A percentile compares a stretch with the other conserved stretches of the same genome.
Evolutionary conservation across 2,888 invertebrate genomes (phyloP).

Genomic region (Acronicta psi): DNA sequence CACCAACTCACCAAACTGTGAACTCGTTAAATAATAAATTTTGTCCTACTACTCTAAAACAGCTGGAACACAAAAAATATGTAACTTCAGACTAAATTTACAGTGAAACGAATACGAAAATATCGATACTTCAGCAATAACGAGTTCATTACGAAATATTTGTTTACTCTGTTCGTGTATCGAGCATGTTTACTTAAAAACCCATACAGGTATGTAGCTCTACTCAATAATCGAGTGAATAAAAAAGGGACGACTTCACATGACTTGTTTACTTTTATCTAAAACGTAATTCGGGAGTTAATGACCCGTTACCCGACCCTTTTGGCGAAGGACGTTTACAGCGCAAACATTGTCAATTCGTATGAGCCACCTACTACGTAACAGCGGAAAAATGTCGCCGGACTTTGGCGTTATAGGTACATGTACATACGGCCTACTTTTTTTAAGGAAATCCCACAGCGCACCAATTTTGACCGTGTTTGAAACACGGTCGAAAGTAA

Average conservation of each 20-base stretch:
- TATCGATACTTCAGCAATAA: not conserved
- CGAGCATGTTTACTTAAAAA: constrained; percentile 6
- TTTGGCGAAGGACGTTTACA: constrained; percentile 18
- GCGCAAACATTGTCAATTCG: not conserved
- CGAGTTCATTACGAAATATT: constrained; percentile 6
- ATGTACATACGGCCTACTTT: too few species aligned
- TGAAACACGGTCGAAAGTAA: too few species aligned
- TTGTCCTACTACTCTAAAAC: not conserved
- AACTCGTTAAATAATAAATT: too few species aligned
- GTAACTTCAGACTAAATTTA: too few species aligned
- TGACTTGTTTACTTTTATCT: constrained; percentile 38
- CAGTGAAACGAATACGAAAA: not conserved
- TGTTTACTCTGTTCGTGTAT: constrained; percentile 6
- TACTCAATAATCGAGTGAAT: constrained; percentile 10
- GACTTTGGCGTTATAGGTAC: too few species aligned
- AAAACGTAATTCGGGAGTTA: constrained; percentile 22
- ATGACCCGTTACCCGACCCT: constrained; percentile 33
- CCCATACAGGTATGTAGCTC: not conserved
- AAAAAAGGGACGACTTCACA: constrained; percentile 17
- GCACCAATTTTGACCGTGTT: too few species aligned
- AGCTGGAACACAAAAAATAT: not conserved
- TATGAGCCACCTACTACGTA: not conserved
- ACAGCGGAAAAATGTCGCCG: not conserved
- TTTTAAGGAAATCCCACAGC: too few species aligned
- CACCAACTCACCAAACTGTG: too few species aligned